Conservation (phyloP, 2,888 invertebrate species). For the Orgyia antiqua region DNA sequence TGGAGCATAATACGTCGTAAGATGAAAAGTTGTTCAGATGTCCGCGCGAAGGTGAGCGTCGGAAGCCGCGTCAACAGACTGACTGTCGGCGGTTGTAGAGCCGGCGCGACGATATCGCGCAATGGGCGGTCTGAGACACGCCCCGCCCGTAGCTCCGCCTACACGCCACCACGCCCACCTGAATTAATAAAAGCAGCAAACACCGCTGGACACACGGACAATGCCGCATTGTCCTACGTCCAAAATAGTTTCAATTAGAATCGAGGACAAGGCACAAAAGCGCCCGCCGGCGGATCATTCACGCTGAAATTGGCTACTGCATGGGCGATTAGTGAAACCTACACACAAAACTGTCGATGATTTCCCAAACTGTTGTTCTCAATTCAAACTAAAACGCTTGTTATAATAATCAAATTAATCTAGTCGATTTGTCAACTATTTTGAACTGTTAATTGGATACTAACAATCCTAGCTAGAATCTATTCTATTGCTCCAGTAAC, state of each 20-base stretch:
- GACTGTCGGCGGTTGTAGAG: slow-evolving; percentile 44
- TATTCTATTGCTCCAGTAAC: no score
- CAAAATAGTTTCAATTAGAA: slow-evolving; percentile 78
- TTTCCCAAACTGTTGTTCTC: slow-evolving; percentile 19
- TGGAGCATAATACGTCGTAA: slow-evolving; percentile 34
- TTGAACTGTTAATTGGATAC: no score
- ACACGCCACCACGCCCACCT: slow-evolving; percentile 60
- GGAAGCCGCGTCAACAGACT: slow-evolving; percentile 62
- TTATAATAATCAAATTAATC: slow-evolving; percentile 19
- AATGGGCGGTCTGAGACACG: slow-evolving; percentile 34
- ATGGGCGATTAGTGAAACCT: slow-evolving; percentile 48
- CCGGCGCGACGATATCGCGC: slow-evolving; percentile 35
- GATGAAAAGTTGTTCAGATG: slow-evolving; percentile 35
- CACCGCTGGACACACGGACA: slow-evolving; percentile 75
- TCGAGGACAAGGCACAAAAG: slow-evolving; percentile 68
- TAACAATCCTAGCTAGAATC: no score
- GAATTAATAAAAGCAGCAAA: slow-evolving; percentile 77
- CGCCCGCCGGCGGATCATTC: slow-evolving; percentile 59
- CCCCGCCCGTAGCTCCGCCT: slow-evolving; percentile 56
- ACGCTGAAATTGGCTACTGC: slow-evolving; percentile 64
- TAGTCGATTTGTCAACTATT: no score
- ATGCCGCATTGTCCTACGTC: slow-evolving; percentile 72
- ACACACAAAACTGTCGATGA: slow-evolving; percentile 32
- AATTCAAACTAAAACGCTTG: slow-evolving; percentile 23
- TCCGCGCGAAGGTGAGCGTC: slow-evolving; percentile 51